phyloP scores from a whole-genome alignment of 1,140 invertebrate species.

The Mizuhopecten yessoensis region DNA sequence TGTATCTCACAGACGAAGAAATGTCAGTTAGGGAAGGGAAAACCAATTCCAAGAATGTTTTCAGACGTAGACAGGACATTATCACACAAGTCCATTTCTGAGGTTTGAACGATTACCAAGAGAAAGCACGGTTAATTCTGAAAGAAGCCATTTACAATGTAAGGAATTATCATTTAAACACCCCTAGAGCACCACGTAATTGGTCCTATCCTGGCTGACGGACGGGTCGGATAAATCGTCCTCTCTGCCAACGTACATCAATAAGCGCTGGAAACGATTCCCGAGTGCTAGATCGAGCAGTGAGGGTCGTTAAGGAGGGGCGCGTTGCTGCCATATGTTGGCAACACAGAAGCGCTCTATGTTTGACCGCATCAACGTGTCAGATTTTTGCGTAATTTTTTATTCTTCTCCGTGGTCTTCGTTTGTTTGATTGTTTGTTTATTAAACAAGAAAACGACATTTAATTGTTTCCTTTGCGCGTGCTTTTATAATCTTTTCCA shows the following conservation, averaged over 20 bases:
- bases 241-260: neutral
- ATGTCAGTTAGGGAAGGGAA: too few relatives aligned
- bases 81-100: neutral
- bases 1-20: neutral
- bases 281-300: neutral
- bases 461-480: too few relatives aligned
- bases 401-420: neutral
- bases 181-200: conserved; percentile 29
- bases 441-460: too few relatives aligned
- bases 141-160: conserved; percentile 39
- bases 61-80: neutral
- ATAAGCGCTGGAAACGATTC: neutral
- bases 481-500: too few relatives aligned
- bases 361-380: neutral
- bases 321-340: neutral
- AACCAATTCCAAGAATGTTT: neutral
- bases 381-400: neutral
- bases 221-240: neutral
- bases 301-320: neutral
- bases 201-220: conserved; percentile 6
- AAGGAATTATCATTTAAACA: conserved; percentile 39
- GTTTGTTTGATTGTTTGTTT: too few relatives aligned
- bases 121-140: conserved; percentile 9
- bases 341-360: neutral
- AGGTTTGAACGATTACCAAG: neutral